Conservation (phyloP, 2,113 vertebrate species). For the Myiozetetes cayanensis region DNA sequence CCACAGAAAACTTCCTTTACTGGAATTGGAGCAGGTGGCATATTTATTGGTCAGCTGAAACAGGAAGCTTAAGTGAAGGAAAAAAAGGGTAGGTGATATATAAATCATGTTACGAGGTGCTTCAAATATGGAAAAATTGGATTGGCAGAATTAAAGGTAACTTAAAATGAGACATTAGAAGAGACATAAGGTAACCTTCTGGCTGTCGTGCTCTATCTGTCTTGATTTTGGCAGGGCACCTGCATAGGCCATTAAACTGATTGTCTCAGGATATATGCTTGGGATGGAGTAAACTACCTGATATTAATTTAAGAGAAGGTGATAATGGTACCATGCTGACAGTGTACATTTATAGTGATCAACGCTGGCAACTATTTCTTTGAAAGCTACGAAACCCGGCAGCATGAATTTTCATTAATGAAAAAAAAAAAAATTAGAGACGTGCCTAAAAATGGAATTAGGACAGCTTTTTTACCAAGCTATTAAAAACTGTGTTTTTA, state of each 20-base stretch:
- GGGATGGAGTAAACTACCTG: conserved; percentile 16
- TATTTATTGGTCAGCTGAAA: neutral
- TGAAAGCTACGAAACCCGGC: neutral
- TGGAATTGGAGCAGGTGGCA: neutral
- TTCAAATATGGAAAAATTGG: neutral
- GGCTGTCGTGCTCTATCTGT: conserved; percentile 3
- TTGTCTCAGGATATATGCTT: conserved; percentile 4
- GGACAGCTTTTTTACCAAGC: neutral
- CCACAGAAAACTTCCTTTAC: neutral
- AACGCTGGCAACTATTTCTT: neutral
- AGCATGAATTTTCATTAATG: neutral
- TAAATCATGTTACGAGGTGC: neutral
- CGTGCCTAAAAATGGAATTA: neutral
- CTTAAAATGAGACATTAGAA: neutral
- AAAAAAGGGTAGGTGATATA: neutral
- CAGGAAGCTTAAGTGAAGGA: neutral
- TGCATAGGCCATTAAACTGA: conserved; percentile 23
- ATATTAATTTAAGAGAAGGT: conserved; percentile 37
- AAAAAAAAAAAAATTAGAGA: neutral
- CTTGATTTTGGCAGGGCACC: conserved; percentile 26
- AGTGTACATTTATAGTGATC: conserved; percentile 8
- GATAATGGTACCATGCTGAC: conserved; percentile 26
- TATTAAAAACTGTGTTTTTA: neutral
- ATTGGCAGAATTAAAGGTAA: neutral
- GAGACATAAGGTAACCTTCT: conserved; percentile 17